Evolutionary conservation across 2,888 invertebrate species (phyloP).

Genomic region (Caenorhabditis uteleia): DNA sequence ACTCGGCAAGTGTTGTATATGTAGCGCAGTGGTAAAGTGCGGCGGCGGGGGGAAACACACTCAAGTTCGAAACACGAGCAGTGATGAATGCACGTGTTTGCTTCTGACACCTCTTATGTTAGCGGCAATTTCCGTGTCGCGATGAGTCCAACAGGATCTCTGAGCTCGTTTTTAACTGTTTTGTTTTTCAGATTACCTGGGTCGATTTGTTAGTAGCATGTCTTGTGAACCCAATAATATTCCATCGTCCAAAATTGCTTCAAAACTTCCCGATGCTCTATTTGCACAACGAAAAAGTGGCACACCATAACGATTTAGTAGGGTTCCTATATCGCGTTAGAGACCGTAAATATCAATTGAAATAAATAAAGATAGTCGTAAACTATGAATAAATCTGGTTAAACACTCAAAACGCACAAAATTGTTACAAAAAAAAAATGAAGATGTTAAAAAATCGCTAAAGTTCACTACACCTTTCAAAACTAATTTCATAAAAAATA

Average conservation of each 20-base stretch:
- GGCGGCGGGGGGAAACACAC: neutral
- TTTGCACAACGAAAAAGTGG: constrained; percentile 46
- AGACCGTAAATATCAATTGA: no score
- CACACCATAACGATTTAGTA: constrained; percentile 36
- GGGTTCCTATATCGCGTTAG: constrained; percentile 48
- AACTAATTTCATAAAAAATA: no score
- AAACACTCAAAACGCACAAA: no score
- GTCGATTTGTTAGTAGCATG: constrained; percentile 46
- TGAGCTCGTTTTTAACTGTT: constrained; percentile 32
- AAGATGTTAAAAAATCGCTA: no score
- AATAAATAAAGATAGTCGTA: no score
- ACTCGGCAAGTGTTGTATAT: constrained; percentile 31
- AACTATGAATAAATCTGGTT: no score
- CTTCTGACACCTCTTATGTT: constrained; percentile 48
- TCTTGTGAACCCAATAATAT: constrained; percentile 52
- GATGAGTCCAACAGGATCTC: constrained; percentile 40
- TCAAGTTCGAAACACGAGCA: constrained; percentile 19
- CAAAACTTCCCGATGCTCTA: constrained; percentile 41
- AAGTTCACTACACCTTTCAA: no score
- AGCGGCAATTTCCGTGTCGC: constrained; percentile 46
- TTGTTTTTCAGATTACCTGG: constrained; percentile 50
- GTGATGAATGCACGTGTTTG: constrained; percentile 40
- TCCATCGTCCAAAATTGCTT: constrained; percentile 47
- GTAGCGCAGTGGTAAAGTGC: constrained; percentile 28
- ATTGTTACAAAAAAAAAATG: no score